phyloP scores from a whole-genome alignment of 2,113 vertebrate species.

The Gymnobelideus leadbeateri region DNA sequence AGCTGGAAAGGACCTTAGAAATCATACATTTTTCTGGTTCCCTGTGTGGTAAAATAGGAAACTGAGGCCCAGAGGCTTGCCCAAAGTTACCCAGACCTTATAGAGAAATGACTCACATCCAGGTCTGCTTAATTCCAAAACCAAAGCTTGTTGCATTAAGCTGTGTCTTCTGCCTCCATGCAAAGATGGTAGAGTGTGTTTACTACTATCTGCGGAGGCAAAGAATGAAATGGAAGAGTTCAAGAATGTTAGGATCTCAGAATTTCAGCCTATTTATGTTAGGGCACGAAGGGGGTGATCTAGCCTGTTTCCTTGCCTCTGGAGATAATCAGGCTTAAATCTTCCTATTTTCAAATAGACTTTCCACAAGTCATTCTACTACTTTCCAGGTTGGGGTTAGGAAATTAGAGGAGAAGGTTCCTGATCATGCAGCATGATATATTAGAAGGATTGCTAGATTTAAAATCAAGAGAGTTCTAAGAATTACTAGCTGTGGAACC shows the following conservation, averaged over 20 bases:
- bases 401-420: background rate
- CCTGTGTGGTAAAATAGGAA: too few relatives aligned
- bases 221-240: background rate
- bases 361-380: background rate
- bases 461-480: background rate
- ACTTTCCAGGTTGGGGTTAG: background rate
- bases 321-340: background rate
- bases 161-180: background rate
- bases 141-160: background rate
- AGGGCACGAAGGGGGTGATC: too few relatives aligned
- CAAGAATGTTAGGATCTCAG: background rate
- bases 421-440: background rate
- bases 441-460: background rate
- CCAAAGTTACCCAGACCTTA: too few relatives aligned
- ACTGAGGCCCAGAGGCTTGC: too few relatives aligned
- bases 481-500: background rate
- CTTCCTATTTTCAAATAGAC: background rate
- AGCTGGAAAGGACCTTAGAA: too few relatives aligned
- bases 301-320: background rate
- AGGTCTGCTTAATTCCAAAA: background rate
- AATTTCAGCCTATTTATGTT: too few relatives aligned
- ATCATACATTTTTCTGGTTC: too few relatives aligned
- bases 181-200: background rate
- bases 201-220: background rate
- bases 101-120: too few relatives aligned